Evolutionary conservation across 2,888 invertebrate species (phyloP).

Genomic region (Eremobia ochroleuca): DNA sequence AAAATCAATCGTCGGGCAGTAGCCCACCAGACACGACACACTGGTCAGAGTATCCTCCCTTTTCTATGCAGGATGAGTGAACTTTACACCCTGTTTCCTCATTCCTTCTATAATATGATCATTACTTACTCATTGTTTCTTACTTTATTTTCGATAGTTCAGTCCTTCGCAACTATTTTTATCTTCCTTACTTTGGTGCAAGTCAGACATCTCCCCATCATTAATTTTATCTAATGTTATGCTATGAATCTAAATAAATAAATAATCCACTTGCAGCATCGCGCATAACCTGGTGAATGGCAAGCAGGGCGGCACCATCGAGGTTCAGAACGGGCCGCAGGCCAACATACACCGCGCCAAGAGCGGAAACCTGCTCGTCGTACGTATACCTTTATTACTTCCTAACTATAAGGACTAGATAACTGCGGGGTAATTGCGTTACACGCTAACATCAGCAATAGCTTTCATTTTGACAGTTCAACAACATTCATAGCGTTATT

Average conservation of each 20-base stretch:
- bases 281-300: conserved; percentile 96
- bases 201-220: neutral
- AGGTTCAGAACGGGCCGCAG: conserved; percentile 94
- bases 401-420: too few relatives aligned
- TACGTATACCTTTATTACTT: conserved; percentile 80
- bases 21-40: neutral
- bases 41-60: too few relatives aligned
- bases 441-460: too few relatives aligned
- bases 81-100: neutral
- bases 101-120: neutral
- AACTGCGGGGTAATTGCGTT: too few relatives aligned
- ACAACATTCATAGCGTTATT: too few relatives aligned
- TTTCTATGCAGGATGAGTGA: neutral
- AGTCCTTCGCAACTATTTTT: neutral
- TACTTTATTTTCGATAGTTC: neutral
- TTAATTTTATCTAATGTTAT: neutral
- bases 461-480: too few relatives aligned
- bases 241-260: neutral
- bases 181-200: neutral
- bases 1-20: neutral
- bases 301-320: conserved; percentile 95
- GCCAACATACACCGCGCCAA: conserved; percentile 95
- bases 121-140: neutral
- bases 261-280: conserved; percentile 92
- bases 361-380: conserved; percentile 96